A percentile compares a stretch with the other conserved stretches of the same genome.
Evolutionary conservation across 2,797 vertebrate species (phyloP).

Genomic region (Sphenopsis melanotis): DNA sequence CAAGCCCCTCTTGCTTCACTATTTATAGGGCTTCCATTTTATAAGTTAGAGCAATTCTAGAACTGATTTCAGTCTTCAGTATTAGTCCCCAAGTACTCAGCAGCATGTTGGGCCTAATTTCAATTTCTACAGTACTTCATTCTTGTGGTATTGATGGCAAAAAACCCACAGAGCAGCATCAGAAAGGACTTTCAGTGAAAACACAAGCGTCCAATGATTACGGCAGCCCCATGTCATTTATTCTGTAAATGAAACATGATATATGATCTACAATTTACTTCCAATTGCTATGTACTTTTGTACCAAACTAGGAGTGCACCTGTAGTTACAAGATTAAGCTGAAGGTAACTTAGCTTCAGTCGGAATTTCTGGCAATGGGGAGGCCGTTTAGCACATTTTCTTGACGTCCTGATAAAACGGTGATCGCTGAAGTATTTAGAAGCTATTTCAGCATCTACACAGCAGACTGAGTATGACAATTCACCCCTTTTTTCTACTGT

Average conservation of each 20-base stretch:
- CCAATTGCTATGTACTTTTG: slow-evolving; percentile 21
- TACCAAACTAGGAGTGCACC: slow-evolving; percentile 10
- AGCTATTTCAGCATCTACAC: slow-evolving; percentile 41
- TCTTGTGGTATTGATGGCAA: slow-evolving; percentile 48
- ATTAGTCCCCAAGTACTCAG: slow-evolving; percentile 61
- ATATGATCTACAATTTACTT: slow-evolving; percentile 52
- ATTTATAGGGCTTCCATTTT: slow-evolving; percentile 54
- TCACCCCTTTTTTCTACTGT: neutral
- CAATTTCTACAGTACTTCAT: slow-evolving; percentile 57
- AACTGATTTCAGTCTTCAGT: slow-evolving; percentile 63
- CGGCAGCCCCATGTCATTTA: slow-evolving; percentile 58
- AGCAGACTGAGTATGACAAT: neutral
- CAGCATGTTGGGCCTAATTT: slow-evolving; percentile 52
- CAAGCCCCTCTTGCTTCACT: slow-evolving; percentile 60
- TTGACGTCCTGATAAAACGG: slow-evolving; percentile 46
- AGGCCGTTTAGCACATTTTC: slow-evolving; percentile 39
- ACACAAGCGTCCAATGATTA: slow-evolving; percentile 56
- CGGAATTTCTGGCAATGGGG: slow-evolving; percentile 51
- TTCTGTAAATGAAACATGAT: slow-evolving; percentile 11
- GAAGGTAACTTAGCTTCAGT: slow-evolving; percentile 49
- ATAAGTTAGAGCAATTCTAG: slow-evolving; percentile 35
- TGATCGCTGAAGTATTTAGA: slow-evolving; percentile 28
- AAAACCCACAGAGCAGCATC: slow-evolving; percentile 54
- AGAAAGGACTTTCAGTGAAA: slow-evolving; percentile 46
- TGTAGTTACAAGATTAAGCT: slow-evolving; percentile 34